Evolutionary conservation across 1,140 invertebrate species (phyloP).

Genomic region (Papilio aristodemus): DNA sequence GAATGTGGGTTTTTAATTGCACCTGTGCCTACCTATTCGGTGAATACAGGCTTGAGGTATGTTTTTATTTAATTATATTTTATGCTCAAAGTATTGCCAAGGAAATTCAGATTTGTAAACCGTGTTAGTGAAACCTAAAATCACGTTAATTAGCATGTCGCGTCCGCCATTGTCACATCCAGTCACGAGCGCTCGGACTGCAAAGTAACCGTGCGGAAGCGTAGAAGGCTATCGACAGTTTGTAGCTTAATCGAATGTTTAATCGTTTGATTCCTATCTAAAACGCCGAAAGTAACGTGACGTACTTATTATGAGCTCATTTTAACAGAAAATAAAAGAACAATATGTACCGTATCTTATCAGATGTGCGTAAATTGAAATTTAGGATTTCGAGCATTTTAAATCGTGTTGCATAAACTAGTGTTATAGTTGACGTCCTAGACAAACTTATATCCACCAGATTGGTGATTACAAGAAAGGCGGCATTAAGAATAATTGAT

Average conservation of each 20-base stretch:
- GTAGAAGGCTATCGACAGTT: conserved; percentile 22
- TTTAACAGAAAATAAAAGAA: not conserved
- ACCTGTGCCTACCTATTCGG: no score
- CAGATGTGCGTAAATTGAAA: not conserved
- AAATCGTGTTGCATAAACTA: no score
- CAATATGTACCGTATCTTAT: not conserved
- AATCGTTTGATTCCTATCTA: conserved; percentile 22
- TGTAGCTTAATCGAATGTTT: conserved; percentile 18
- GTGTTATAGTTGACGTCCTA: no score
- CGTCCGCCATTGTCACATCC: conserved; percentile 22
- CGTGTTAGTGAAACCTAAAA: not conserved
- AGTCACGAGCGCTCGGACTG: conserved; percentile 12
- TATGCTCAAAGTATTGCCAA: no score
- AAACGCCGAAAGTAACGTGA: conserved; percentile 34
- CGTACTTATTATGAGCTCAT: conserved; percentile 11
- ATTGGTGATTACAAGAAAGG: no score
- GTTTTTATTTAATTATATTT: no score
- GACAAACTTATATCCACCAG: no score
- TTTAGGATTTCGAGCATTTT: no score
- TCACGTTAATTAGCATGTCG: conserved; percentile 25
- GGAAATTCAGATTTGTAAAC: not conserved
- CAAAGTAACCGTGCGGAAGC: conserved; percentile 25
- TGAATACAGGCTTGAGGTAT: no score
- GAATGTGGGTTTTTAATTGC: no score
- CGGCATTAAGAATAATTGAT: no score